Evolutionary conservation across 2,888 invertebrate genomes (phyloP).

Genomic region (Seladonia tumulorum): DNA sequence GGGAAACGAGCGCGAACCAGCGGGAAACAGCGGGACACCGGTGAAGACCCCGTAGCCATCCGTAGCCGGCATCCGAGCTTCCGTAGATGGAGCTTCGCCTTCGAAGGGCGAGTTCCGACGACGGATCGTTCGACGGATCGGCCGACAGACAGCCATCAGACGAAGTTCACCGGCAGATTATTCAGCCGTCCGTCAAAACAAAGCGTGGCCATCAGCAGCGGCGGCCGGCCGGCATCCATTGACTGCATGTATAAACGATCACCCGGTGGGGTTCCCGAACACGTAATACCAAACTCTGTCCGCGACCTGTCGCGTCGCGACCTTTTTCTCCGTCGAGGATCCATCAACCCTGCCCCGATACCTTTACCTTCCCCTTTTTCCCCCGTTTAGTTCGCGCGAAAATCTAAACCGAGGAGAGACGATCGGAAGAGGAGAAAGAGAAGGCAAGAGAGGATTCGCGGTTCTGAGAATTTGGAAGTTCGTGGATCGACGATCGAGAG

Average conservation of each 20-base stretch:
- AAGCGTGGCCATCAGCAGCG: constrained; percentile 77
- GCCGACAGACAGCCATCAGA: constrained; percentile 71
- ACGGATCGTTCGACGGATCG: constrained; percentile 62
- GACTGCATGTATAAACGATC: constrained; percentile 76
- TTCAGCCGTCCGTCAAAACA: constrained; percentile 81
- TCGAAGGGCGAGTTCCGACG: constrained; percentile 23
- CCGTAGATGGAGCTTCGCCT: constrained; percentile 77
- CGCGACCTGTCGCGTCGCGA: constrained; percentile 15
- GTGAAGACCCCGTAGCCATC: constrained; percentile 26
- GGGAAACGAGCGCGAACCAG: constrained; percentile 20
- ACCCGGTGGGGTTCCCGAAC: constrained; percentile 69
- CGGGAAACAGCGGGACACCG: constrained; percentile 68
- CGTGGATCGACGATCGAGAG: constrained; percentile 14
- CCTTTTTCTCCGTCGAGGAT: not conserved
- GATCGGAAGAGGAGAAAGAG: not conserved
- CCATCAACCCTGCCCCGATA: not conserved
- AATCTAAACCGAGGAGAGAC: not conserved
- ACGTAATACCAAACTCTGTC: constrained; percentile 72
- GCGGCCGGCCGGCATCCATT: constrained; percentile 73
- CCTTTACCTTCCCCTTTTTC: not conserved
- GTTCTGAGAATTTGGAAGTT: constrained; percentile 46
- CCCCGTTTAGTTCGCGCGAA: not conserved
- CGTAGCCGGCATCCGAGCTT: constrained; percentile 62
- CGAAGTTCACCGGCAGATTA: constrained; percentile 76
- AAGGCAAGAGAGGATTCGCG: not conserved